These are phyloP conservation scores for Graphium colonna DNA, from an alignment of 2,888 invertebrate genomes.

Conservation along the genomic window DNA sequence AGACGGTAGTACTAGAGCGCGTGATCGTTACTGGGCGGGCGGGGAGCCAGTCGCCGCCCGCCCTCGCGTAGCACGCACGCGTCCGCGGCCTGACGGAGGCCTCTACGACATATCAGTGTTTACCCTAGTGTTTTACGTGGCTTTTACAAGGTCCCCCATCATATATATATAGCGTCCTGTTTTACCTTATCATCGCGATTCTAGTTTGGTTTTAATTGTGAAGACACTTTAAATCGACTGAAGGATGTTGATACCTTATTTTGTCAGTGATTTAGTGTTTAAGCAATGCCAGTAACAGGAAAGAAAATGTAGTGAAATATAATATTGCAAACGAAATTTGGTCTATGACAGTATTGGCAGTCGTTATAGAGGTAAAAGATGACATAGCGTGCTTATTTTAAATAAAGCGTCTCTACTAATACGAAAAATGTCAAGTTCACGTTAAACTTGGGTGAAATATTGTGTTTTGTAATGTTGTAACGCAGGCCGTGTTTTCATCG, in stretches of 20 bases:
- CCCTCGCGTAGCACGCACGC: conserved; percentile 36
- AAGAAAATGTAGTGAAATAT: too few species aligned
- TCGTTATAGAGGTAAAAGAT: neutral
- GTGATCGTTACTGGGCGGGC: conserved; percentile 20
- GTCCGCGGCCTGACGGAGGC: conserved; percentile 41
- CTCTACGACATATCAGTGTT: conserved; percentile 66
- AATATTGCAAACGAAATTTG: too few species aligned
- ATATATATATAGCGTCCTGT: neutral
- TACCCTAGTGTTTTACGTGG: conserved; percentile 26
- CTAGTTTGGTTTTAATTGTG: neutral
- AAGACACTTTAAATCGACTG: too few species aligned
- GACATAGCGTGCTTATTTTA: neutral
- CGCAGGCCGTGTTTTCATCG: neutral
- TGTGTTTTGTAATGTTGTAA: neutral
- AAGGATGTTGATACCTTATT: too few species aligned
- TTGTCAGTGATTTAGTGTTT: neutral
- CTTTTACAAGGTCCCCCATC: conserved; percentile 24
- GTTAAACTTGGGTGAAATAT: neutral
- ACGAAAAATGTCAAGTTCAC: conserved; percentile 2
- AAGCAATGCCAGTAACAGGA: neutral
- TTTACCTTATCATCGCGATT: conserved; percentile 4
- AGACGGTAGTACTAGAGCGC: conserved; percentile 22
- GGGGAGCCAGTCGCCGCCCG: conserved; percentile 60
- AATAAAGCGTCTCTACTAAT: neutral
- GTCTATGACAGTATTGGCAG: neutral